Percentiles rank a stretch among this genome's conserved stretches.
These are phyloP conservation scores for Zonitis immaculata DNA, from an alignment of 2,888 invertebrate genomes.

Conservation along the genomic window DNA sequence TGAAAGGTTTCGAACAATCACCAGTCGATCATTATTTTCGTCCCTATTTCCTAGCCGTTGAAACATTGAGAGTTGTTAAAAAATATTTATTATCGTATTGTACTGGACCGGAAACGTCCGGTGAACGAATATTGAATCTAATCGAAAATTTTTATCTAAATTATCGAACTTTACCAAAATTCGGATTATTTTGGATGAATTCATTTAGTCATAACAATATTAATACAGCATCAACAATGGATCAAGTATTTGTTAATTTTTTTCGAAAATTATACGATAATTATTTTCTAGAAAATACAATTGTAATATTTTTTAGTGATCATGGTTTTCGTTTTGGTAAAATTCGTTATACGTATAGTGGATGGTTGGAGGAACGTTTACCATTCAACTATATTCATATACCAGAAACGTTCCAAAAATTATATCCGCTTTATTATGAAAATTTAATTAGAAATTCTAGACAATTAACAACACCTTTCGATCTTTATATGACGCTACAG, in stretches of 20 bases:
- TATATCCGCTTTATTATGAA: slow-evolving; percentile 54
- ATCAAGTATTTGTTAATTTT: slow-evolving; percentile 58
- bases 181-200: slow-evolving; percentile 77
- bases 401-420: slow-evolving; percentile 58
- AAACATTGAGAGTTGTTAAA: slow-evolving; percentile 52
- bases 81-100: slow-evolving; percentile 48
- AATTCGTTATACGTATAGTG: slow-evolving; percentile 61
- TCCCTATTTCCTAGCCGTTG: slow-evolving; percentile 66
- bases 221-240: slow-evolving; percentile 64
- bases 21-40: slow-evolving; percentile 80
- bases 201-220: slow-evolving; percentile 69
- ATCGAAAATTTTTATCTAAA: slow-evolving; percentile 62
- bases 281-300: slow-evolving; percentile 60
- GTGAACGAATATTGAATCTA: slow-evolving; percentile 64
- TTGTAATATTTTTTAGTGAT: slow-evolving; percentile 72
- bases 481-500: slow-evolving; percentile 67
- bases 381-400: slow-evolving; percentile 69
- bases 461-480: slow-evolving; percentile 69
- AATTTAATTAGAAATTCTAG: slow-evolving; percentile 60
- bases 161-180: slow-evolving; percentile 56
- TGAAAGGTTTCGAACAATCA: slow-evolving; percentile 63
- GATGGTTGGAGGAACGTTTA: slow-evolving; percentile 74
- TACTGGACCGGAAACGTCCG: slow-evolving; percentile 58
- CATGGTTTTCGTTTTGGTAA: slow-evolving; percentile 75
- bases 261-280: slow-evolving; percentile 57